phyloP scores from a whole-genome alignment of 2,113 vertebrate species.

The Mirounga angustirostris region DNA sequence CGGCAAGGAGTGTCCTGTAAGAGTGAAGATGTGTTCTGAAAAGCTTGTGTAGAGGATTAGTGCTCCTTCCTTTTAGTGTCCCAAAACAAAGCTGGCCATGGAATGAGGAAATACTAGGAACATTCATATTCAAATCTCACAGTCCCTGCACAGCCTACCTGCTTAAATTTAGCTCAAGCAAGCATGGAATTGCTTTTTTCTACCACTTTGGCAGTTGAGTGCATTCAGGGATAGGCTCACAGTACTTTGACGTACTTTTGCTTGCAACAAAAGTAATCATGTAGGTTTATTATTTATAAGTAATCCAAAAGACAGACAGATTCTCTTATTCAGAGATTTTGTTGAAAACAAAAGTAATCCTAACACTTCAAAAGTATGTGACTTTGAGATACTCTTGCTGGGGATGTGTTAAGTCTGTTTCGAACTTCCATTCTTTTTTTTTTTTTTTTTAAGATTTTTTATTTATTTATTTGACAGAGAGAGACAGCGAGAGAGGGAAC shows the following conservation, averaged over 20 bases:
- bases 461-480: too few relatives aligned
- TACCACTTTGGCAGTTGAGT: neutral
- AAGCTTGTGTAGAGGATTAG: conserved; percentile 44
- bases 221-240: neutral
- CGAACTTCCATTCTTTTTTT: neutral
- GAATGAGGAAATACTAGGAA: neutral
- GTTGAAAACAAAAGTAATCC: neutral
- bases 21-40: conserved; percentile 46
- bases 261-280: neutral
- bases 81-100: neutral
- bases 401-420: neutral
- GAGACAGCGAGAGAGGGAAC: too few relatives aligned
- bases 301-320: neutral
- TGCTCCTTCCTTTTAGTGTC: neutral
- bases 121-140: neutral
- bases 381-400: neutral
- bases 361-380: neutral
- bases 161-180: neutral
- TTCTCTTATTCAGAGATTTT: neutral
- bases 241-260: neutral
- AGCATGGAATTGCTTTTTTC: neutral
- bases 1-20: neutral
- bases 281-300: neutral
- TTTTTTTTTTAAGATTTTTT: too few relatives aligned
- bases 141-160: neutral